A percentile compares a stretch with the other conserved stretches of the same genome.
phyloP scores from a whole-genome alignment of 64 coral and sea anemone genomes.

The Acropora yongei region DNA sequence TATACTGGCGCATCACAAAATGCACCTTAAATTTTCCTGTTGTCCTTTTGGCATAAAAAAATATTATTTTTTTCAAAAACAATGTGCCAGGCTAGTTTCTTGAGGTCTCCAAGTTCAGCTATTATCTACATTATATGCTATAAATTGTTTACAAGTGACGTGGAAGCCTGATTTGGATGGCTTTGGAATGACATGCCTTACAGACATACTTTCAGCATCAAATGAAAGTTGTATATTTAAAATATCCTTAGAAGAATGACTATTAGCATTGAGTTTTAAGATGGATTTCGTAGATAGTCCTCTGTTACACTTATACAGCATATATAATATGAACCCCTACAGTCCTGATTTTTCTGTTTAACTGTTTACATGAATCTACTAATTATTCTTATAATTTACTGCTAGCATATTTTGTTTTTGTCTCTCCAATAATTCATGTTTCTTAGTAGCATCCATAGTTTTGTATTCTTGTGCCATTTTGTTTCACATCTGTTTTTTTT shows the following conservation, averaged over 20 bases:
- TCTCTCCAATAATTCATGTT: no score
- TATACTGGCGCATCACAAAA: slow-evolving; percentile 26
- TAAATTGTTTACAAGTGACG: slow-evolving; percentile 53
- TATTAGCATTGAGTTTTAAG: not conserved
- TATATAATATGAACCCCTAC: slow-evolving; percentile 23
- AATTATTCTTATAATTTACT: not conserved
- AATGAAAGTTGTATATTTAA: not conserved
- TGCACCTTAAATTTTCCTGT: slow-evolving; percentile 39
- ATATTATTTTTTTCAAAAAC: slow-evolving; percentile 31
- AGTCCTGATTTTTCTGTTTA: not conserved
- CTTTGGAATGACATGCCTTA: slow-evolving; percentile 8
- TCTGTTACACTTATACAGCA: slow-evolving; percentile 4
- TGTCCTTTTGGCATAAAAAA: slow-evolving; percentile 59
- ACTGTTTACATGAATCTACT: not conserved
- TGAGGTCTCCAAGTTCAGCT: slow-evolving; percentile 65
- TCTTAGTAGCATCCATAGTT: no score
- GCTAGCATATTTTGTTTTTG: no score
- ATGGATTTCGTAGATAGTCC: not conserved
- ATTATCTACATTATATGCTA: slow-evolving; percentile 33
- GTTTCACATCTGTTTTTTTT: no score
- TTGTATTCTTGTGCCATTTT: no score
- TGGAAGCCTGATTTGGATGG: slow-evolving; percentile 23
- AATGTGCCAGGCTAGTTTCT: slow-evolving; percentile 63
- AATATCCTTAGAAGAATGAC: slow-evolving; percentile 24
- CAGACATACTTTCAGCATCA: not conserved